Conservation (phyloP, 2,113 vertebrate genomes). For the Pipra filicauda region DNA sequence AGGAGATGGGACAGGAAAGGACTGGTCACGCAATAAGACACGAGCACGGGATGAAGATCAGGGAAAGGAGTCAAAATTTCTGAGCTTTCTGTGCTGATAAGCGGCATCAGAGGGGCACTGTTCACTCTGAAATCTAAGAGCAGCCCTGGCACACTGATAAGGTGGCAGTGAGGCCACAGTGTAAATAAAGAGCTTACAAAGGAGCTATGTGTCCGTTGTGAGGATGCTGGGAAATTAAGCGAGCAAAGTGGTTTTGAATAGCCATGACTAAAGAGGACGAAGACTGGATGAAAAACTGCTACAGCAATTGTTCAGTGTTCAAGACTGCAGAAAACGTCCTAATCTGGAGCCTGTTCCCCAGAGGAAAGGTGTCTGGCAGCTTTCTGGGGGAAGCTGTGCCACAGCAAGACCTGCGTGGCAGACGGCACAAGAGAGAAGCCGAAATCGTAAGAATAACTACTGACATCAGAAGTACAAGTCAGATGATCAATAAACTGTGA, state of each 20-base stretch:
- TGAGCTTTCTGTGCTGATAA: neutral
- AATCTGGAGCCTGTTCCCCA: neutral
- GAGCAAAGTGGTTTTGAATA: neutral
- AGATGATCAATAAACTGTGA: conserved; percentile 25
- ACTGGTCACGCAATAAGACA: neutral
- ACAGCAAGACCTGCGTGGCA: accelerated
- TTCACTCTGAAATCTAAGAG: neutral
- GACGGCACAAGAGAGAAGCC: neutral
- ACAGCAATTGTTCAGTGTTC: neutral
- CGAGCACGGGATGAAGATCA: neutral
- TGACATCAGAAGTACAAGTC: neutral
- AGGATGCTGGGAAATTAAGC: neutral
- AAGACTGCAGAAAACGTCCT: neutral
- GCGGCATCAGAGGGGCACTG: neutral
- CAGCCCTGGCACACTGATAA: neutral
- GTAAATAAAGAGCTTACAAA: neutral
- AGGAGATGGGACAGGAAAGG: neutral
- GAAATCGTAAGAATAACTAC: neutral
- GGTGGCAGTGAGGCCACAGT: neutral
- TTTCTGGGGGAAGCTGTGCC: neutral
- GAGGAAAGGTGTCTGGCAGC: accelerated
- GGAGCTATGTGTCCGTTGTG: neutral
- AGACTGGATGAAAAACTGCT: neutral
- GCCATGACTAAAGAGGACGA: neutral
- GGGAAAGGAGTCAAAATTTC: neutral